Evolutionary conservation across 2,888 invertebrate genomes (phyloP).

Genomic region (Hyposoter dolosus): DNA sequence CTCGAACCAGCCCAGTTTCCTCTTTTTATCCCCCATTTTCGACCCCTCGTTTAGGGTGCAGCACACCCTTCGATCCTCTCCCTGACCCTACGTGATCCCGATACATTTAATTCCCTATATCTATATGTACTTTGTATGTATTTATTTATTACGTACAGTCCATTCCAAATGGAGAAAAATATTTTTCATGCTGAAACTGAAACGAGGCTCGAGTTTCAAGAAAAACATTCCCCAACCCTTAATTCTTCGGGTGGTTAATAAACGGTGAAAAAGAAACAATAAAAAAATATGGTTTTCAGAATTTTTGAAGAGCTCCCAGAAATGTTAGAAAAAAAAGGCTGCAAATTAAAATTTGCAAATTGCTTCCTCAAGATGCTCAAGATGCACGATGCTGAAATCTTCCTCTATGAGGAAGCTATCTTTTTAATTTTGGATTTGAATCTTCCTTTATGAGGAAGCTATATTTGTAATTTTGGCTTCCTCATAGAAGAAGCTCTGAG

Average conservation of each 20-base stretch:
- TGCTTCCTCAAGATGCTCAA: too few relatives aligned
- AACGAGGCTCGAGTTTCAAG: background rate
- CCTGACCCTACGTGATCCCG: constrained; percentile 1
- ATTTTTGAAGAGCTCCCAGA: too few relatives aligned
- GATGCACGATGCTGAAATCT: too few relatives aligned
- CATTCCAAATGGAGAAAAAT: background rate
- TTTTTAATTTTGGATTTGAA: too few relatives aligned
- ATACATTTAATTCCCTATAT: constrained; percentile 20
- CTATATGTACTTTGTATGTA: background rate
- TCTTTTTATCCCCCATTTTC: background rate
- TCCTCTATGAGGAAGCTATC: too few relatives aligned
- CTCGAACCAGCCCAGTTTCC: background rate
- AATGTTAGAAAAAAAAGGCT: too few relatives aligned
- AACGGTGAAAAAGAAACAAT: background rate
- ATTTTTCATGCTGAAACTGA: background rate
- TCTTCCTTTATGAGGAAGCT: too few relatives aligned
- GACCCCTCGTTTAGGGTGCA: constrained; percentile 16
- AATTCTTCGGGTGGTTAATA: background rate
- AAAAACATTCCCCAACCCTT: background rate
- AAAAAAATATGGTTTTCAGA: too few relatives aligned
- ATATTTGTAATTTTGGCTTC: too few relatives aligned
- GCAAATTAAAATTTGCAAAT: too few relatives aligned
- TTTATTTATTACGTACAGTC: constrained; percentile 5
- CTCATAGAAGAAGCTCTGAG: too few relatives aligned
- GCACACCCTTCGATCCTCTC: constrained; percentile 5